Evolutionary conservation across 2,888 invertebrate genomes (phyloP).

Genomic region (Trimorus sp.): DNA sequence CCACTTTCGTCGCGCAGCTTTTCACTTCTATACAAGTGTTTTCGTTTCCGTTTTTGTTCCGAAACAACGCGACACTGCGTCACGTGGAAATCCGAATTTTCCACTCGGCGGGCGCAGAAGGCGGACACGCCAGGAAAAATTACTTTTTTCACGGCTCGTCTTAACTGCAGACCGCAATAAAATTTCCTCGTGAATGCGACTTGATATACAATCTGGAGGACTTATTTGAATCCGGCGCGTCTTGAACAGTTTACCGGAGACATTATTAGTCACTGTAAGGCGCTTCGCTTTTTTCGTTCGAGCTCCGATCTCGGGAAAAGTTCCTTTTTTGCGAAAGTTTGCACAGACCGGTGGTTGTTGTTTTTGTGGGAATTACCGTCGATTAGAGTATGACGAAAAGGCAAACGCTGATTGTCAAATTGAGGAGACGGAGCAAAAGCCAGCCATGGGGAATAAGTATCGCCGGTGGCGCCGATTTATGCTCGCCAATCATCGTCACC

Average conservation of each 20-base stretch:
- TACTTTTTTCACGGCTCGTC: slow-evolving; percentile 69
- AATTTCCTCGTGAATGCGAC: slow-evolving; percentile 69
- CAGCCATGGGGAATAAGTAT: slow-evolving; percentile 94
- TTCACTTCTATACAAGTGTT: slow-evolving; percentile 61
- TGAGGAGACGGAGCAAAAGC: slow-evolving; percentile 87
- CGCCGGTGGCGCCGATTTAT: slow-evolving; percentile 93
- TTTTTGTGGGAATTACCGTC: neutral
- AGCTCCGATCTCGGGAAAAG: slow-evolving; percentile 39
- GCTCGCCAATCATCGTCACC: slow-evolving; percentile 93
- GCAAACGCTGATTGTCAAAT: slow-evolving; percentile 89
- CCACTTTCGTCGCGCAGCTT: slow-evolving; percentile 52
- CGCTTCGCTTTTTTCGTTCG: neutral
- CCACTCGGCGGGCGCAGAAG: slow-evolving; percentile 47
- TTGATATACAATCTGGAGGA: slow-evolving; percentile 66
- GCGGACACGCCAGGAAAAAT: slow-evolving; percentile 72
- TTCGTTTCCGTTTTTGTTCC: slow-evolving; percentile 46
- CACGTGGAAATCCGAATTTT: slow-evolving; percentile 69
- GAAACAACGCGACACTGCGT: slow-evolving; percentile 67
- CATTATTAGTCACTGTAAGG: slow-evolving; percentile 21
- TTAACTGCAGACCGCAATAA: slow-evolving; percentile 72
- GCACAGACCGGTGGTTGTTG: neutral
- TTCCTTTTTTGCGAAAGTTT: neutral
- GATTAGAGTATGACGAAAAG: slow-evolving; percentile 85
- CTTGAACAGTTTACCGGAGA: neutral
- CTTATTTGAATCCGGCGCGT: slow-evolving; percentile 24